Evolutionary conservation across 2,888 invertebrate species (phyloP).

Genomic region (Lasioglossum calceatum): DNA sequence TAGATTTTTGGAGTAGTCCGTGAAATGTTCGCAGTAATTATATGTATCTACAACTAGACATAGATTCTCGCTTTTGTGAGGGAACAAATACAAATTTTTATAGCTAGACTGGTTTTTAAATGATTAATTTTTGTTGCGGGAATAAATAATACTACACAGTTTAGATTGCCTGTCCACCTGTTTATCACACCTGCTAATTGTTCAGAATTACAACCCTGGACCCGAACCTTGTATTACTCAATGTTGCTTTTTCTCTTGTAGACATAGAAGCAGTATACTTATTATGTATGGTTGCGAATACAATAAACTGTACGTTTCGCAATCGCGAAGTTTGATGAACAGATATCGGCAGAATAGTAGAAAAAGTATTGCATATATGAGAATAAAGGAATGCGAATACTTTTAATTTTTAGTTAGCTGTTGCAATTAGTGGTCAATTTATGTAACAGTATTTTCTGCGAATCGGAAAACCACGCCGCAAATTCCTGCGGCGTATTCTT

Average conservation of each 20-base stretch:
- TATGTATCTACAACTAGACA: not conserved
- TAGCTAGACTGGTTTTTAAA: not conserved
- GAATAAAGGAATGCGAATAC: not conserved
- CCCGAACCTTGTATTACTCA: not conserved
- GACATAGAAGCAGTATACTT: not conserved
- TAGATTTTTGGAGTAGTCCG: not conserved
- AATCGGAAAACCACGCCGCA: not conserved
- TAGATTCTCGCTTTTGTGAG: not conserved
- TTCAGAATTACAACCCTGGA: not conserved
- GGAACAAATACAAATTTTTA: not conserved
- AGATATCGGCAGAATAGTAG: not conserved
- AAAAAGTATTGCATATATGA: not conserved
- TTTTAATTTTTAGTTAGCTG: not conserved
- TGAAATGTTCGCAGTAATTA: not conserved
- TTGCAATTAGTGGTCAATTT: not conserved
- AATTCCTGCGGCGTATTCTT: not conserved
- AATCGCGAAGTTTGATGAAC: not conserved
- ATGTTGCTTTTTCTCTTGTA: not conserved
- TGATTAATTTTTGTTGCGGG: not conserved
- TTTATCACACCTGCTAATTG: not conserved
- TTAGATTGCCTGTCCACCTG: not conserved
- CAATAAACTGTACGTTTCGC: not conserved
- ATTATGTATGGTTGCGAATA: not conserved
- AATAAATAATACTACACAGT: not conserved
- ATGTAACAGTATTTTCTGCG: constrained; percentile 8